Base-by-base conservation (phyloP, 2,113 vertebrate genomes). In the Nestor notabilis region DNA sequence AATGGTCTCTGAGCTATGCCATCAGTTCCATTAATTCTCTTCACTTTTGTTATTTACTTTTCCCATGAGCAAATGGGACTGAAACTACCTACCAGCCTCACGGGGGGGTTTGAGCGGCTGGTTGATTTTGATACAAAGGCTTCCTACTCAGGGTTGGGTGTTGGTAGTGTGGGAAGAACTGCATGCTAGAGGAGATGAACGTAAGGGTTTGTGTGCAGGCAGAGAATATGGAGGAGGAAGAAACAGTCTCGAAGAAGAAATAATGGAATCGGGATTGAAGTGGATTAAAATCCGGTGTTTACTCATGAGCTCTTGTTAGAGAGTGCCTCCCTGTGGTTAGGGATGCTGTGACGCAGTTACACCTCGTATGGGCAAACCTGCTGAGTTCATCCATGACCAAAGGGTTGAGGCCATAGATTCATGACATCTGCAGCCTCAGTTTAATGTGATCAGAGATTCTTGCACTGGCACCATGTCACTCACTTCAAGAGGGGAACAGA, bases 321-420 rank as follows among this genome's bases (percentile, higher is more conserved):
- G 83, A 50, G 86, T 96, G 90, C 93, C 94, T 96, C 92, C 96
- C 77, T 94, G 90, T 96, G 94, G 95, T 13, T 78, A 24, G n/a
- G 72, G 56, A 18, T 17, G 6, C 68, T 2, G 66, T 7, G 60
- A 39, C 37, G 17, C 35, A 15, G 20, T 7, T 7, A 10, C 56
- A 31, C 65, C n/a, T 64, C 7, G 23, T 3, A 0, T 16, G 46
- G 29, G 17, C 64, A 31, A 15, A 52, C 55, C 66, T 81, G 31
- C 15, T 5, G 37, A 18, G 33, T 6, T 71, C 19, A 7, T 20
- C 64, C 28, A 2, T 24, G 39, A 21, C 65, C 88, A 47, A 24
- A 68, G 25, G 21, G 15, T 4, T 9, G 41, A 70, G 41, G 72
- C 29, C 71, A 25, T 3, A 27, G 23, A 41, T n/a, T 49, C 55